Base-by-base conservation (phyloP, 2,113 vertebrate species). In the Origma solitaria region DNA sequence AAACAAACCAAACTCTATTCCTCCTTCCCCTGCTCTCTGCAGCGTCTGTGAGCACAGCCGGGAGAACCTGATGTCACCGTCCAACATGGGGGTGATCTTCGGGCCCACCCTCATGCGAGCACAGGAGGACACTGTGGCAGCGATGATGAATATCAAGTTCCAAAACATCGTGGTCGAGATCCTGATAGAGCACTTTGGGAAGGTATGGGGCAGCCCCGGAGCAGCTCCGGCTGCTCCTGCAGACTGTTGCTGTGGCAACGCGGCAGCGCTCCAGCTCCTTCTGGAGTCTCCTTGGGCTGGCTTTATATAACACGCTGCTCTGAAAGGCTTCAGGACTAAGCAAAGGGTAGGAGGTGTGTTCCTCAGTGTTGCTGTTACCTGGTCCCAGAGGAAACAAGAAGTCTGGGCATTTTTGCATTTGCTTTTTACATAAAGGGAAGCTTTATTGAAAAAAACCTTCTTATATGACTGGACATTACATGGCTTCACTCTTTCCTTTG, bases 81-180 rank as follows among this genome's bases (percentile, higher is more conserved):
- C 99, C 14, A 99, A 99, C 98, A 99, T 99, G 99, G 99, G 98
- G 1, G 99, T 99, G 68, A 99, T 99, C 83, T 99, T 99, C 38
- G 99, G 99, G 31, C 99, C 99, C 14, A 99, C 99, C 2, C 98
- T 99, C 56, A 98, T 99, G 99, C 98, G 99, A 75, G 99, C 99
- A 0, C 98, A 99, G 96, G 99, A 99, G 96, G 99, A 99, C 94
- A 99, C 99, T 0, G 99, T 99, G 88, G 99, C 99, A 4, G 99
- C 99, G 13, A 99, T 99, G 99, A 98, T 99, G 98, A 99, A 99
- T 82, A 99, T 99, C 96, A 99, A 99, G 97, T 99, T 99, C 96
- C 99, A 99, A 94, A 99, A 99, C 95, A 99, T 99, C 2, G 99
- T 99, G 3, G 98, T 99, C 2, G 99, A 99, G 97, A 99, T 99